Evolutionary conservation across 1,140 invertebrate genomes (phyloP).

Genomic region (Drosophila subpulchrella): DNA sequence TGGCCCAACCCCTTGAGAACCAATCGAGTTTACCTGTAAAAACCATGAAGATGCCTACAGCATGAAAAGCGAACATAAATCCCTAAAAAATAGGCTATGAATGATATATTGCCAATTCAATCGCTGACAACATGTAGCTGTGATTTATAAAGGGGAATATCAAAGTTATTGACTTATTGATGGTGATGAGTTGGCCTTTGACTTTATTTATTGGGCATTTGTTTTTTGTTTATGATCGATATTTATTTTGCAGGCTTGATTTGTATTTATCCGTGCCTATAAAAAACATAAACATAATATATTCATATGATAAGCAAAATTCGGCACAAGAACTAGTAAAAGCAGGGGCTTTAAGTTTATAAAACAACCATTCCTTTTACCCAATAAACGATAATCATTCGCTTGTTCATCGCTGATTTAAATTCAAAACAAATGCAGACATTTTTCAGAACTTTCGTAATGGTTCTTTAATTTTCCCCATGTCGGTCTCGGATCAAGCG

Average conservation of each 20-base stretch:
- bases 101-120: slow-evolving; percentile 22
- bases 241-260: background rate
- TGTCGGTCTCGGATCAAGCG: slow-evolving; percentile 17
- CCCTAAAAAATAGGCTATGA: slow-evolving; percentile 42
- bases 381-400: background rate
- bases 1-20: slow-evolving; percentile 13
- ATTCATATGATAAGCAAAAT: too few relatives aligned
- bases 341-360: too few relatives aligned
- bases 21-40: slow-evolving; percentile 51
- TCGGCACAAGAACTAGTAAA: too few relatives aligned
- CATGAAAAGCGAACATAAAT: background rate
- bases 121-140: background rate
- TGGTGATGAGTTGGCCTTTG: background rate
- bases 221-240: background rate
- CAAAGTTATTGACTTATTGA: background rate
- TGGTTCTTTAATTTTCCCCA: slow-evolving; percentile 22
- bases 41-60: background rate
- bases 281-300: too few relatives aligned
- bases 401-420: background rate
- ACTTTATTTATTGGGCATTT: background rate
- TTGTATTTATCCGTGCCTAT: too few relatives aligned
- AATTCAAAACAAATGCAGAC: background rate
- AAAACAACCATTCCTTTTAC: too few relatives aligned
- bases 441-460: background rate
- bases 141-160: background rate